Evolutionary conservation across 2,888 invertebrate species (phyloP).

Genomic region (Erannis defoliaria): DNA sequence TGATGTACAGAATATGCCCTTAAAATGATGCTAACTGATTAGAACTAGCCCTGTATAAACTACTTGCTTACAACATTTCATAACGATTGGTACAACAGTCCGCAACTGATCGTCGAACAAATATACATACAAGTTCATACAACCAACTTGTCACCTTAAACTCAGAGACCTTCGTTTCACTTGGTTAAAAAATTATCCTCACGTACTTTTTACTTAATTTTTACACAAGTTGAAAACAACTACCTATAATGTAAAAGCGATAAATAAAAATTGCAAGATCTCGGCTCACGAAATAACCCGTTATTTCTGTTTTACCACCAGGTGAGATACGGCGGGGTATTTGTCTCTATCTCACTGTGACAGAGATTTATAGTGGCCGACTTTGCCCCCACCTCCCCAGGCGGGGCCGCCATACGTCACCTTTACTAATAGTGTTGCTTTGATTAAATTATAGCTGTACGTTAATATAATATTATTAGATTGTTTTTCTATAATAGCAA

Average conservation of each 20-base stretch:
- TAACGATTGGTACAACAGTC: too few relatives aligned
- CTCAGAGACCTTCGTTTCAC: too few relatives aligned
- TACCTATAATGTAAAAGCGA: background rate
- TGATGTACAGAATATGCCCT: too few relatives aligned
- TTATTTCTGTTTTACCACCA: conserved; percentile 42
- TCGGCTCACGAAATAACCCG: conserved; percentile 32
- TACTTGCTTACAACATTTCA: too few relatives aligned
- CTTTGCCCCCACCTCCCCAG: conserved; percentile 45
- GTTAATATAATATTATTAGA: background rate
- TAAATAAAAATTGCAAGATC: conserved; percentile 17
- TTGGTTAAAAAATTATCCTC: too few relatives aligned
- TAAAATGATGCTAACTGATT: too few relatives aligned
- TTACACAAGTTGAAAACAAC: background rate
- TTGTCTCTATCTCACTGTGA: conserved; percentile 70
- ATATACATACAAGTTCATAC: too few relatives aligned
- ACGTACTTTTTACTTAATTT: background rate
- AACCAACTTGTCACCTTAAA: too few relatives aligned
- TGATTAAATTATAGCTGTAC: conserved; percentile 14
- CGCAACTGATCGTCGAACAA: too few relatives aligned
- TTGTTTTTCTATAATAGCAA: background rate
- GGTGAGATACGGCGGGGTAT: conserved; percentile 51
- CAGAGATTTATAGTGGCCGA: conserved; percentile 66
- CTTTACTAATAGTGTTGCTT: conserved; percentile 42
- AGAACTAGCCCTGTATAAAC: too few relatives aligned
- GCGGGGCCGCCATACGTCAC: conserved; percentile 46